phyloP scores from a whole-genome alignment of 2,888 invertebrate genomes.

The Hedychridium roseum region DNA sequence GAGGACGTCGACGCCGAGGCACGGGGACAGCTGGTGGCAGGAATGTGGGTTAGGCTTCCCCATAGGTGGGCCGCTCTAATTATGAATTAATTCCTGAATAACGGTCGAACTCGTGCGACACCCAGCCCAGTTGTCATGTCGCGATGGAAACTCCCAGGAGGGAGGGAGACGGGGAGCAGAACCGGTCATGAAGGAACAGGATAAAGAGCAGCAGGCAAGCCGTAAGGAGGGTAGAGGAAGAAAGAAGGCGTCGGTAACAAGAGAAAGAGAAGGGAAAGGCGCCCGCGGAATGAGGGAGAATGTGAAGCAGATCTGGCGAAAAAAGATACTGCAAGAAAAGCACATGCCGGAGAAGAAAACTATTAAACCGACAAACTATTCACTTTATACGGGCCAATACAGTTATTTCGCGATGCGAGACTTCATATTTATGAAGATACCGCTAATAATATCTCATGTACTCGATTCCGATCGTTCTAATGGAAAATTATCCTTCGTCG shows the following conservation, averaged over 20 bases:
- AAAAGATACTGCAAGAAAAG: neutral
- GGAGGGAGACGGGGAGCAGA: constrained; percentile 6
- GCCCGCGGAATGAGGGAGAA: no score
- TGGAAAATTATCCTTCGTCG: no score
- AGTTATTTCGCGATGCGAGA: no score
- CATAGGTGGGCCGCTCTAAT: constrained; percentile 56
- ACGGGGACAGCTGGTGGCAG: constrained; percentile 53
- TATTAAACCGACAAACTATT: no score
- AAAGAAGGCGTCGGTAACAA: constrained; percentile 4
- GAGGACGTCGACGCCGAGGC: constrained; percentile 15
- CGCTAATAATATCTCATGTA: no score
- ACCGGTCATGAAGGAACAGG: neutral
- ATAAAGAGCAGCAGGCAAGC: neutral
- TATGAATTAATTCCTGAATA: constrained; percentile 62
- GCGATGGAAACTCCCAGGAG: neutral
- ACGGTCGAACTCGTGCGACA: constrained; percentile 55
- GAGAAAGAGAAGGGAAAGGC: constrained; percentile 6
- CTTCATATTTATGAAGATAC: no score
- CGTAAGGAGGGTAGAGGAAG: neutral
- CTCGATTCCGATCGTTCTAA: no score
- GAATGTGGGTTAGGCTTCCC: constrained; percentile 56
- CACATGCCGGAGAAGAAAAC: no score
- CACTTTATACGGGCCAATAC: no score
- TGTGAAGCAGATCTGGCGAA: no score
- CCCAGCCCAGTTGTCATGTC: constrained; percentile 4